These are phyloP conservation scores for Lasioglossum lativentre DNA, from an alignment of 2,888 invertebrate genomes.

Conservation along the genomic window DNA sequence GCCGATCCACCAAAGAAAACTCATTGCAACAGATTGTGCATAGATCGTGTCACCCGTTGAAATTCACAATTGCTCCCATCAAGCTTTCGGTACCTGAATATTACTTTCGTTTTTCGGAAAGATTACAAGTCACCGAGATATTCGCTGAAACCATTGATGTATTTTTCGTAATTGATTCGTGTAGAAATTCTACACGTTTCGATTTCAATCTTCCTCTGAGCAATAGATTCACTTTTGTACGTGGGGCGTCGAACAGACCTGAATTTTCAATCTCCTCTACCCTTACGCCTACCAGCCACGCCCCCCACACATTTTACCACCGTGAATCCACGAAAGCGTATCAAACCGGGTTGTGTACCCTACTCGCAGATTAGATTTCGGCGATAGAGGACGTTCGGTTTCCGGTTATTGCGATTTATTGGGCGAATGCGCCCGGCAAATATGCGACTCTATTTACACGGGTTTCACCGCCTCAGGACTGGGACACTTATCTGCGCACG, in stretches of 20 bases:
- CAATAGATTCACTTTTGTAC: not conserved
- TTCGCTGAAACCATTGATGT: no score
- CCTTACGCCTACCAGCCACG: not conserved
- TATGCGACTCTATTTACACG: not conserved
- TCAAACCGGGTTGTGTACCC: not conserved
- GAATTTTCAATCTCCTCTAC: conserved; percentile 5
- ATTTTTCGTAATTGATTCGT: no score
- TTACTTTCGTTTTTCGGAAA: no score
- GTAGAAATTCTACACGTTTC: not conserved
- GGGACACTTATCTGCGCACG: not conserved
- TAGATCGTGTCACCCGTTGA: no score
- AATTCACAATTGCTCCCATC: no score
- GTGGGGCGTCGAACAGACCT: not conserved
- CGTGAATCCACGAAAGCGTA: not conserved
- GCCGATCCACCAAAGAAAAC: not conserved
- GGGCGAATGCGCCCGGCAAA: not conserved
- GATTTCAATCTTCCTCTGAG: not conserved
- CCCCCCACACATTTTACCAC: not conserved
- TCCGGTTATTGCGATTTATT: not conserved
- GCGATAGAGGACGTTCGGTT: not conserved
- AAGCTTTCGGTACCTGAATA: no score
- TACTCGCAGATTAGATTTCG: not conserved
- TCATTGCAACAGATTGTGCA: not conserved
- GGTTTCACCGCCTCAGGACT: not conserved
- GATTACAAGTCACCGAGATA: no score